Conservation (phyloP, 2,888 invertebrate species). For the Watsonalla binaria region DNA sequence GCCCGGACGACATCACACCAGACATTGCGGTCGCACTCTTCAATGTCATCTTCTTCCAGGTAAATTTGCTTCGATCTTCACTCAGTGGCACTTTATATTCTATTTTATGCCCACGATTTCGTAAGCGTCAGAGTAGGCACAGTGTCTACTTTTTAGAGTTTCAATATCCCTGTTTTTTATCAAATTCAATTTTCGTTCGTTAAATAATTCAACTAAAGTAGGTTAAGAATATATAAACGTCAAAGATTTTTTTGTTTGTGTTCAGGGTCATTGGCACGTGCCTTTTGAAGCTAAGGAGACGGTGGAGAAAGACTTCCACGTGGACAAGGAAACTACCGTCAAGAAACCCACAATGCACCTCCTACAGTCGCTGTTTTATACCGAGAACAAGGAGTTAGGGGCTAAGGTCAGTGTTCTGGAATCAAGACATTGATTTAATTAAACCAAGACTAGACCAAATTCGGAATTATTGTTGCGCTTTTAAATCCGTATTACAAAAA, state of each 20-base stretch:
- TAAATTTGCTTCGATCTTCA: slow-evolving; percentile 4
- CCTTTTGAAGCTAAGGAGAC: slow-evolving; percentile 40
- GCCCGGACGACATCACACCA: slow-evolving; percentile 15
- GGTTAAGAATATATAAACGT: neutral
- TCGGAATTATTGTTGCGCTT: too few species aligned
- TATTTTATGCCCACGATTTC: too few species aligned
- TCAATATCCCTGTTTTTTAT: too few species aligned
- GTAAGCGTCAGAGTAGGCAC: too few species aligned
- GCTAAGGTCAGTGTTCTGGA: slow-evolving; percentile 27
- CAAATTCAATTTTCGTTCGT: too few species aligned
- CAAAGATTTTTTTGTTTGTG: neutral
- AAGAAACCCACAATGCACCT: slow-evolving; percentile 48
- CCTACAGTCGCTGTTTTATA: slow-evolving; percentile 30
- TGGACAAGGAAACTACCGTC: slow-evolving; percentile 25
- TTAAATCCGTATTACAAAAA: too few species aligned
- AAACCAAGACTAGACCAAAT: too few species aligned
- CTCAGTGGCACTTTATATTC: too few species aligned
- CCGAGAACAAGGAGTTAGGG: slow-evolving; percentile 32
- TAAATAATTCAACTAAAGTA: neutral
- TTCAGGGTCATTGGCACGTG: slow-evolving; percentile 48
- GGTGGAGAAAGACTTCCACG: slow-evolving; percentile 39
- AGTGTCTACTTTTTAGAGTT: too few species aligned
- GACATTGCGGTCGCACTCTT: slow-evolving; percentile 31
- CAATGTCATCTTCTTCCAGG: slow-evolving; percentile 46
- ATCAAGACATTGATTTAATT: neutral